phyloP scores from a whole-genome alignment of 2,888 invertebrate genomes.

The Harpalus rufipes region DNA sequence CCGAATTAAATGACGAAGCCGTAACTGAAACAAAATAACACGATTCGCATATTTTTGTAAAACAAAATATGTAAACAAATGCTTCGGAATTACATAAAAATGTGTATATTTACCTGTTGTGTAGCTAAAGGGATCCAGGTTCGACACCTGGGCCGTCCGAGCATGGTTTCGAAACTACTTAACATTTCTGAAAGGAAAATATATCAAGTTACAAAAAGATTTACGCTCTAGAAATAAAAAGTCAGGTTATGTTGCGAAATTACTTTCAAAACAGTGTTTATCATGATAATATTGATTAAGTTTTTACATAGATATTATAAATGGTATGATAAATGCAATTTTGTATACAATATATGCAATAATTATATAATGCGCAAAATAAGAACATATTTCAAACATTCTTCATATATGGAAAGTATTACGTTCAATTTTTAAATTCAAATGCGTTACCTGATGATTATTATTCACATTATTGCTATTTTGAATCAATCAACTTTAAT shows the following conservation, averaged over 20 bases:
- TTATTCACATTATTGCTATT: slow-evolving; percentile 54
- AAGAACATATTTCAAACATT: background rate
- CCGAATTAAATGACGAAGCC: slow-evolving; percentile 89
- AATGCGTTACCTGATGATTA: slow-evolving; percentile 26
- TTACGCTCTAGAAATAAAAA: slow-evolving; percentile 39
- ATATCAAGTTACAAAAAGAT: slow-evolving; percentile 27
- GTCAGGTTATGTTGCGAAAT: slow-evolving; percentile 49
- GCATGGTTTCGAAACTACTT: slow-evolving; percentile 75
- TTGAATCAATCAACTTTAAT: slow-evolving; percentile 28
- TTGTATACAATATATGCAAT: background rate
- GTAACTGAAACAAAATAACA: slow-evolving; percentile 78
- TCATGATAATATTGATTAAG: background rate
- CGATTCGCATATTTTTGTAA: background rate
- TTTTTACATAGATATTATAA: background rate
- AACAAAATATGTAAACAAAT: slow-evolving; percentile 44
- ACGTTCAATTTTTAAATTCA: background rate
- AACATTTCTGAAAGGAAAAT: slow-evolving; percentile 62
- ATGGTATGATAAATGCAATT: background rate
- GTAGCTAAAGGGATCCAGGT: slow-evolving; percentile 90
- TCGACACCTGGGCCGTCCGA: slow-evolving; percentile 84
- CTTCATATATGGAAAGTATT: background rate
- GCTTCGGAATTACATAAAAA: background rate
- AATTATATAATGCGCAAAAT: slow-evolving; percentile 33
- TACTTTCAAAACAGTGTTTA: background rate
- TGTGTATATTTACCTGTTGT: slow-evolving; percentile 83